Conservation (phyloP, 2,113 vertebrate species). For the Pagrus major region DNA sequence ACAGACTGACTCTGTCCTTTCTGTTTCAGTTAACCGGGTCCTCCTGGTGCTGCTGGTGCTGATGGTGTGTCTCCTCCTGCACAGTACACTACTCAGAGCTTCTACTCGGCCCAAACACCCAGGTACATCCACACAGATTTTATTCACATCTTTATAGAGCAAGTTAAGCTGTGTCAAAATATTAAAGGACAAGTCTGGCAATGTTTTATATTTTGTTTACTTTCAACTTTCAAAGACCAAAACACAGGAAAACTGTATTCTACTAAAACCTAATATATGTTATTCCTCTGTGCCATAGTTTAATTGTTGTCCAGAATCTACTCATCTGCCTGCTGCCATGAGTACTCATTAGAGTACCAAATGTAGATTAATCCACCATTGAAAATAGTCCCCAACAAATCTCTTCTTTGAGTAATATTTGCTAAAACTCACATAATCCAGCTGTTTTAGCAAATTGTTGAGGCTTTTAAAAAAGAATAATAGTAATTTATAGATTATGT, state of each 20-base stretch:
- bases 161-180: too few species aligned
- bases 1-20: neutral
- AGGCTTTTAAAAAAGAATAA: too few species aligned
- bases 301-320: neutral
- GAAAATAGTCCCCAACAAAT: too few species aligned
- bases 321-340: neutral
- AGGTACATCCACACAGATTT: conserved; percentile 74
- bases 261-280: neutral
- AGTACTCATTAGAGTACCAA: neutral
- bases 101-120: conserved; percentile 64
- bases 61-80: conserved; percentile 88
- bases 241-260: neutral
- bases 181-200: neutral
- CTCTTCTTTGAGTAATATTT: too few species aligned
- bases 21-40: conserved; percentile 86
- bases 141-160: neutral
- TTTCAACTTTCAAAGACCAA: neutral
- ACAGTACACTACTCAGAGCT: conserved; percentile 86
- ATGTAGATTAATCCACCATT: neutral
- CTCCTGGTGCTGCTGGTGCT: conserved; percentile 90
- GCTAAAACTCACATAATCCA: neutral
- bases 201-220: neutral
- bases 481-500: too few species aligned
- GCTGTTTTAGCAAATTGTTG: neutral
- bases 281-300: neutral